phyloP scores from a whole-genome alignment of 2,113 vertebrate genomes.

The Galeopterus variegatus region DNA sequence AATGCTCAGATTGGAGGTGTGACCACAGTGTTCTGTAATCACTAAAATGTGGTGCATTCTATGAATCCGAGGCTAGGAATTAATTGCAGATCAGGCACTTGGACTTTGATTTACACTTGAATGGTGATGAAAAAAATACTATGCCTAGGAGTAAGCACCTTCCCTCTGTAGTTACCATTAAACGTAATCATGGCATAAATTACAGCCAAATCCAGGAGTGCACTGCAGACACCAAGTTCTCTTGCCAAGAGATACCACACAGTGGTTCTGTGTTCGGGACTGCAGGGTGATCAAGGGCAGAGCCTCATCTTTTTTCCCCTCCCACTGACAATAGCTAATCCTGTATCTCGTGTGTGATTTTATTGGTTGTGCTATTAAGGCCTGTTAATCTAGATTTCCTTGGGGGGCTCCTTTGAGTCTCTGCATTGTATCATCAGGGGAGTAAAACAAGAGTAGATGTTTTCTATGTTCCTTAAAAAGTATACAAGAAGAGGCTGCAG shows the following conservation, averaged over 20 bases:
- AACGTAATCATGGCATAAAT: not conserved
- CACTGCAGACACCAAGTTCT: not conserved
- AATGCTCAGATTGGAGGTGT: not conserved
- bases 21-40: not conserved
- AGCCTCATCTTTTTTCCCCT: not conserved
- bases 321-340: not conserved
- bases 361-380: not conserved
- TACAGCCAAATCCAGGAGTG: not conserved
- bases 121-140: not conserved
- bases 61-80: not conserved
- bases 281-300: not conserved
- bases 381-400: not conserved
- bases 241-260: not conserved
- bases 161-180: not conserved
- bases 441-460: not conserved
- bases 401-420: not conserved
- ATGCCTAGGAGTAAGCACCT: not conserved
- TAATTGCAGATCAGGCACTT: not conserved
- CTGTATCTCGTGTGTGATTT: fast-evolving
- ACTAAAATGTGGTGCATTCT: not conserved
- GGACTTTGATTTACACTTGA: not conserved
- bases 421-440: not conserved
- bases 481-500: not conserved
- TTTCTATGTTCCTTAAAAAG: not conserved
- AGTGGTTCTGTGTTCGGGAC: not conserved